Percentiles rank a stretch among this genome's conserved stretches.
Evolutionary conservation across 2,113 vertebrate genomes (phyloP).

Genomic region (Eulemur rufifrons): DNA sequence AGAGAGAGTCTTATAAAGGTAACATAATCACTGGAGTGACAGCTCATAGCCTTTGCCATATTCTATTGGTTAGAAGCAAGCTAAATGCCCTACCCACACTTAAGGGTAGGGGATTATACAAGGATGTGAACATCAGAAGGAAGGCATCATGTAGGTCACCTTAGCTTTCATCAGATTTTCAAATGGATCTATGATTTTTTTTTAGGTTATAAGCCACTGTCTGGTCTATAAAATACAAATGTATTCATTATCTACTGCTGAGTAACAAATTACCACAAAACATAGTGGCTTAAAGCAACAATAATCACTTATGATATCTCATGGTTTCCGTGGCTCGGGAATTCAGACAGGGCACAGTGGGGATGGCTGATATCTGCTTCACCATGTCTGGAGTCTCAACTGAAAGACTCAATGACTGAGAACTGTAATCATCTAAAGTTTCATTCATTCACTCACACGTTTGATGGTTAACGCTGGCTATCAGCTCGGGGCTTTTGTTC

Average conservation of each 20-base stretch:
- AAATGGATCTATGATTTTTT: background rate
- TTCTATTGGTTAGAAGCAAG: background rate
- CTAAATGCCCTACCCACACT: background rate
- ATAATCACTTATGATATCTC: background rate
- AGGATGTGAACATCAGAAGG: background rate
- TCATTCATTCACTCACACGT: background rate
- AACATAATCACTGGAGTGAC: background rate
- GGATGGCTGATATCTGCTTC: background rate
- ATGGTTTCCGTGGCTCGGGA: background rate
- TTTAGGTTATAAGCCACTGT: background rate
- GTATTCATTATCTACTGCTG: background rate
- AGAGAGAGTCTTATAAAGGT: background rate
- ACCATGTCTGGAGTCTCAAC: background rate
- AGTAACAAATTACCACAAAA: constrained; percentile 24
- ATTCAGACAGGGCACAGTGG: background rate
- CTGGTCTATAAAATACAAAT: background rate
- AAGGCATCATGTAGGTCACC: background rate
- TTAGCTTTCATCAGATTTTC: constrained; percentile 1
- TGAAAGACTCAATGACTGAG: background rate
- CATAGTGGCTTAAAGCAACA: background rate
- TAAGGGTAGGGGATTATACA: background rate
- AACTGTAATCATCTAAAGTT: background rate
- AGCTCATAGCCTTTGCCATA: background rate
- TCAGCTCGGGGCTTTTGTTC: background rate
- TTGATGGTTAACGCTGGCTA: background rate